Conservation (phyloP, 2,113 vertebrate species). For the Oncorhynchus keta region DNA sequence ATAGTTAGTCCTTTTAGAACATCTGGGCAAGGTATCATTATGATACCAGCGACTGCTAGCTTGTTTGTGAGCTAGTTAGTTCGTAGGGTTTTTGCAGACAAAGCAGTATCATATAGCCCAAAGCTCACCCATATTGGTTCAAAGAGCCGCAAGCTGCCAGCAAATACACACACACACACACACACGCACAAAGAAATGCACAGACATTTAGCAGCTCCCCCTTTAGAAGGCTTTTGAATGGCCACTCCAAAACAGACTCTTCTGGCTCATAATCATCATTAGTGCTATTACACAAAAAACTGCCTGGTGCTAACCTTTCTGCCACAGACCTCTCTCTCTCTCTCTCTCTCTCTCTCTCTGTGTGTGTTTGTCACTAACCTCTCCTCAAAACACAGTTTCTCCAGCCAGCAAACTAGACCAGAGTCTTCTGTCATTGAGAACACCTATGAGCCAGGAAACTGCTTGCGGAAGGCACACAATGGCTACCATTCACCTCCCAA, state of each 20-base stretch:
- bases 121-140: conserved; percentile 41
- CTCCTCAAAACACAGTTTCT: too few relatives aligned
- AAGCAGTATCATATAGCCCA: conserved; percentile 48
- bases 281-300: conserved; percentile 36
- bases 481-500: too few relatives aligned
- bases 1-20: too few relatives aligned
- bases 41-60: conserved; percentile 47
- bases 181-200: background rate
- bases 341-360: too few relatives aligned
- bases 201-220: background rate
- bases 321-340: too few relatives aligned
- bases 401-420: too few relatives aligned
- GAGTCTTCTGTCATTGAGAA: too few relatives aligned
- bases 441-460: too few relatives aligned
- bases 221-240: conserved; percentile 16
- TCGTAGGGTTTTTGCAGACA: conserved; percentile 54
- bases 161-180: conserved; percentile 16
- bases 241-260: background rate
- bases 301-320: background rate
- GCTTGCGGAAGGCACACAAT: too few relatives aligned
- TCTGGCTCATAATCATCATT: conserved; percentile 33
- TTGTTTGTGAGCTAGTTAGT: conserved; percentile 37
- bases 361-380: too few relatives aligned
- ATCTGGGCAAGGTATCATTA: too few relatives aligned
- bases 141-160: conserved; percentile 42